Conservation (phyloP, 2,888 invertebrate species). For the Agriopis marginaria region DNA sequence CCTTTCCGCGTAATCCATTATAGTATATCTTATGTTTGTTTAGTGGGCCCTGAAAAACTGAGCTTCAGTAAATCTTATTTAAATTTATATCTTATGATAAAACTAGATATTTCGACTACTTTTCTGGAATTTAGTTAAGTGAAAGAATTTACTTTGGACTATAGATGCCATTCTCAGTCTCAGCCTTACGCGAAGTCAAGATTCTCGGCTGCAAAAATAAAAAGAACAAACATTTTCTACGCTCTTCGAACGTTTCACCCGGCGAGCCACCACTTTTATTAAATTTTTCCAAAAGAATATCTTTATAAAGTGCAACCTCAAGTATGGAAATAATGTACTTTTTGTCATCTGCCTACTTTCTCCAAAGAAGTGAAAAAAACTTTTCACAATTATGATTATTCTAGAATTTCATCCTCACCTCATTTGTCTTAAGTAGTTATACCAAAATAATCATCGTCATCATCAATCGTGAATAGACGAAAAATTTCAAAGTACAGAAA, state of each 20-base stretch:
- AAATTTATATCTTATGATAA: neutral
- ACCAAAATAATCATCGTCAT: no score
- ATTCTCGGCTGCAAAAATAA: slow-evolving; percentile 14
- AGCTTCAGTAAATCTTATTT: no score
- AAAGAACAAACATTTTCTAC: slow-evolving; percentile 21
- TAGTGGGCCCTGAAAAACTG: no score
- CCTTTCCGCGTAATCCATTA: no score
- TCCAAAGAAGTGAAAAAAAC: no score
- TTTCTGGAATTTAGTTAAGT: neutral
- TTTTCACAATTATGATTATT: no score
- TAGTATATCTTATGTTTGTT: no score
- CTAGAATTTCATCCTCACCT: no score
- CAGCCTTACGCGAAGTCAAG: slow-evolving; percentile 11
- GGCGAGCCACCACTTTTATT: slow-evolving; percentile 17
- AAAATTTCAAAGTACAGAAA: no score
- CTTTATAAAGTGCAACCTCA: slow-evolving; percentile 5
- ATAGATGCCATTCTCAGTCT: neutral
- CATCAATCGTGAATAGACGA: no score
- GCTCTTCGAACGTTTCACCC: neutral
- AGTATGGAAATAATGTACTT: slow-evolving; percentile 10
- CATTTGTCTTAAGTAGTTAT: no score
- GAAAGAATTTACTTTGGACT: slow-evolving; percentile 7
- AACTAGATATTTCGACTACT: neutral
- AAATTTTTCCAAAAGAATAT: slow-evolving; percentile 19
- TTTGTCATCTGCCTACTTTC: neutral